phyloP scores from a whole-genome alignment of 2,888 invertebrate species.

The Cheilosia soror region DNA sequence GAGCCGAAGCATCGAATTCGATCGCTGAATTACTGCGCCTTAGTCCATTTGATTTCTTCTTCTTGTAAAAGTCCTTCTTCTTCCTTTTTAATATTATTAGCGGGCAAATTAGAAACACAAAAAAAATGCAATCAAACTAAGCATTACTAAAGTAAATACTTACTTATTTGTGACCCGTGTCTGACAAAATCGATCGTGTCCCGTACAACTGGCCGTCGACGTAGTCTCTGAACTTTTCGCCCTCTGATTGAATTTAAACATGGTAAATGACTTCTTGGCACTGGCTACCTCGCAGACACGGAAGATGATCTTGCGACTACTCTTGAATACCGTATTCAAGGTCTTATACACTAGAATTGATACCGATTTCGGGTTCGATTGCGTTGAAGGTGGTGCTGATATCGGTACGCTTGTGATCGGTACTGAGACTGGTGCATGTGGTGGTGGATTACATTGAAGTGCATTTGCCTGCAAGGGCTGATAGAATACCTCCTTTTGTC shows the following conservation, averaged over 20 bases:
- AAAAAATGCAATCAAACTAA: neutral
- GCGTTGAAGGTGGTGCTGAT: conserved; percentile 76
- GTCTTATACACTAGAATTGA: conserved; percentile 84
- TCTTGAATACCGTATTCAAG: conserved; percentile 83
- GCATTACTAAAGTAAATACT: conserved; percentile 76
- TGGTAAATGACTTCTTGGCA: conserved; percentile 84
- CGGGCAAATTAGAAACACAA: neutral
- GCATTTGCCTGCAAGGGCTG: conserved; percentile 71
- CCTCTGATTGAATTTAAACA: conserved; percentile 88
- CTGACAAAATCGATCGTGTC: conserved; percentile 92
- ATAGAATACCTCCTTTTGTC: conserved; percentile 73
- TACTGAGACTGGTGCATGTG: conserved; percentile 66
- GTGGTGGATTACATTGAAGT: conserved; percentile 69
- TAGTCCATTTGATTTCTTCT: conserved; percentile 83
- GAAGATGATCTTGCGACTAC: conserved; percentile 83
- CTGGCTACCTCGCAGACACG: conserved; percentile 84
- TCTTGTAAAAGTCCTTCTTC: conserved; percentile 85
- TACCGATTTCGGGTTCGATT: conserved; percentile 82
- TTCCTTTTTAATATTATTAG: conserved; percentile 78
- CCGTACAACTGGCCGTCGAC: conserved; percentile 89
- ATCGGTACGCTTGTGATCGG: conserved; percentile 73
- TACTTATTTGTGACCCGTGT: conserved; percentile 85
- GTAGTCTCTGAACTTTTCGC: conserved; percentile 81
- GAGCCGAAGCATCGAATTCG: conserved; percentile 87
- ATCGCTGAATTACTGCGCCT: conserved; percentile 88